Evolutionary conservation across 2,113 vertebrate genomes (phyloP), one percentile per base, ranked within the genome.

Genomic region (Elanus axillaris): DNA sequence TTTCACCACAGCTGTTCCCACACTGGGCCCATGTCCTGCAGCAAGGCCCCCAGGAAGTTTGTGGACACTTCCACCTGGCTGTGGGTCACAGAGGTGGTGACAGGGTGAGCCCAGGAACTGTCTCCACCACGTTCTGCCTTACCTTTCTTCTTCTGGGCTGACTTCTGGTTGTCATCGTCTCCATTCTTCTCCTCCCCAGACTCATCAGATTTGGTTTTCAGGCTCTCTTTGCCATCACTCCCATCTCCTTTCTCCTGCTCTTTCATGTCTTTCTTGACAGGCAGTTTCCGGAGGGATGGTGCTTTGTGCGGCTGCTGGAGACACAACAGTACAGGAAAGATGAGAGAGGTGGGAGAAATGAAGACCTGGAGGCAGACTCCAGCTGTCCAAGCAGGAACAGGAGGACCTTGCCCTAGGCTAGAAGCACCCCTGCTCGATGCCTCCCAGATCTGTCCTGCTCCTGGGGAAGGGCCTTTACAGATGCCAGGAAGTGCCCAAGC

Each of bases 101-200:
- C n/a, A 52, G n/a, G 11, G 29, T 71, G 64, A 78, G 66, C 40
- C 34, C 3, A 0, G 9, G 13, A 21, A 71, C 29, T 15, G 15
- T 36, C 43, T 47, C 52, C n/a, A 48, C 19, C 26, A 71, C 32
- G 8, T 71, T 29, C 68, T 68, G 86, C 36, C 96, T 95, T 68
- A 99, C 99, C 99, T 99, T 99, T 99, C 96, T 99, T 99, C 97
- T 99, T 99, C 64, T 99, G 98, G 6, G 98, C 98, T 6, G 99
- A 99, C 97, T 98, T 99, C 97, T 99, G 99, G 67, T 98, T 98
- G 92, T 99, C 99, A 32, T 99, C 99, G 0, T 99, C 99, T 1
- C 99, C 98, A 13, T 99, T 99, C 96, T 99, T 99, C 95, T 99
- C 99, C 86, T 99, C 99, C 76, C 99, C 99, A 0, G 99, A 99